Conservation (phyloP, 1,140 invertebrate genomes). For the Pachypsylla venusta region DNA sequence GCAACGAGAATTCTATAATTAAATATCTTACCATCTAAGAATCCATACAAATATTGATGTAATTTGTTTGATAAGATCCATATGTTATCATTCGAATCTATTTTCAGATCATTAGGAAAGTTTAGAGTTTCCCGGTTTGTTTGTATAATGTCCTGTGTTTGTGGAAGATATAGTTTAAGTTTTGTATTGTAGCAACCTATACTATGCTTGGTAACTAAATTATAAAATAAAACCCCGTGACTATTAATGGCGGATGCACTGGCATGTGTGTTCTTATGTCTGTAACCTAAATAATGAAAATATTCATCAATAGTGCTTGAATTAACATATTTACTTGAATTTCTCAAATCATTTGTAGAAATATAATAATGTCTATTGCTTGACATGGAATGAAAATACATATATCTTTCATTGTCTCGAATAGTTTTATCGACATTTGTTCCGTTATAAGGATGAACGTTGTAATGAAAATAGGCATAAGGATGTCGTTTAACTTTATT, state of each 20-base stretch:
- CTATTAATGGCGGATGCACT: conserved; percentile 52
- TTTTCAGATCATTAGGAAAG: conserved; percentile 62
- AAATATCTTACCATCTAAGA: conserved; percentile 42
- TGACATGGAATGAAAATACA: conserved; percentile 67
- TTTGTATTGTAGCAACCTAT: conserved; percentile 61
- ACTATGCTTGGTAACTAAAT: conserved; percentile 52
- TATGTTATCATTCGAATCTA: conserved; percentile 31
- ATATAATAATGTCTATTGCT: conserved; percentile 59
- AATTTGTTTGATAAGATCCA: conserved; percentile 60
- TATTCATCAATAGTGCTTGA: conserved; percentile 41
- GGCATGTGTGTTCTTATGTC: conserved; percentile 46
- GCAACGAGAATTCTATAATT: conserved; percentile 57
- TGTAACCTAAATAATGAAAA: conserved; percentile 33
- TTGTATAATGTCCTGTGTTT: conserved; percentile 43
- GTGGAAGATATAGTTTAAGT: conserved; percentile 27
- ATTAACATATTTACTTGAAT: conserved; percentile 37
- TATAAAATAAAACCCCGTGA: conserved; percentile 59
- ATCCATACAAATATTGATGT: conserved; percentile 53
- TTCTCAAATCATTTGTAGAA: conserved; percentile 42
- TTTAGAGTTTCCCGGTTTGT: conserved; percentile 41
- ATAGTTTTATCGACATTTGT: conserved; percentile 10
- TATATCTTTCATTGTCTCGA: conserved; percentile 36
- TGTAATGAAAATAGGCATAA: conserved; percentile 1
- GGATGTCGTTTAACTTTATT: neutral
- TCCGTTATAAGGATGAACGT: conserved; percentile 22